Evolutionary conservation across 2,888 invertebrate species (phyloP), one percentile per base, ranked within the genome.

Genomic region (Laspeyria flexula): DNA sequence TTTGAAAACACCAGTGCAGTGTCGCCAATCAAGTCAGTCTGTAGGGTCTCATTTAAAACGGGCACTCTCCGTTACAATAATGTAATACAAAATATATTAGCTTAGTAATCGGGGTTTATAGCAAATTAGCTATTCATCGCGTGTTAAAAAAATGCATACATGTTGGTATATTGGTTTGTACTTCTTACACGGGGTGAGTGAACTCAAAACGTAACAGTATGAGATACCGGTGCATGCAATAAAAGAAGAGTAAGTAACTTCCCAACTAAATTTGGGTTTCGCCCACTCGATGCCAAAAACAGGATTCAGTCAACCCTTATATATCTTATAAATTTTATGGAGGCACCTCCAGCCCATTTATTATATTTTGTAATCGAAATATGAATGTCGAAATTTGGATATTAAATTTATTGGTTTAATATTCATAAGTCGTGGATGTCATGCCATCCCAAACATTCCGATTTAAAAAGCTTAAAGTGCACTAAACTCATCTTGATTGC

Each of bases 141-240:
- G 27, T 47, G 46, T 49, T 41, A 37, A 40, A 53, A 54, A 57
- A 42, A 25, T 62, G 47, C 37, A 41, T 48, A 25, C 35, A 43
- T 42, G 43, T 48, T 43, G 51, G 21, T 57, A 56, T 52, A 21
- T 18, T n/a, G 46, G 42, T 11, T 34, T 27, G 10, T 38, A 53
- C 29, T 56, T 57, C 34, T 48, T 49, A 6, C 49, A 13, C 25
- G 37, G 30, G 63, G 58, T 64, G 48, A 63, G 13, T 13, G 63
- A 66, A 54, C 67, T 54, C 18, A 10, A 35, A 23, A 39, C 2
- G 12, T 29, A 50, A 41, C 15, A 12, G 38, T n/a, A 12, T 16
- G 21, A 29, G 15, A 34, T 34, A 34, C 34, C 33, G 34, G 23
- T 34, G 15, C 12, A 31, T 9, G 13, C 13, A n/a, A 10, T 30